These are phyloP conservation scores for Caenorhabditis tropicalis DNA, from an alignment of 1,140 invertebrate species.

Conservation along the genomic window DNA sequence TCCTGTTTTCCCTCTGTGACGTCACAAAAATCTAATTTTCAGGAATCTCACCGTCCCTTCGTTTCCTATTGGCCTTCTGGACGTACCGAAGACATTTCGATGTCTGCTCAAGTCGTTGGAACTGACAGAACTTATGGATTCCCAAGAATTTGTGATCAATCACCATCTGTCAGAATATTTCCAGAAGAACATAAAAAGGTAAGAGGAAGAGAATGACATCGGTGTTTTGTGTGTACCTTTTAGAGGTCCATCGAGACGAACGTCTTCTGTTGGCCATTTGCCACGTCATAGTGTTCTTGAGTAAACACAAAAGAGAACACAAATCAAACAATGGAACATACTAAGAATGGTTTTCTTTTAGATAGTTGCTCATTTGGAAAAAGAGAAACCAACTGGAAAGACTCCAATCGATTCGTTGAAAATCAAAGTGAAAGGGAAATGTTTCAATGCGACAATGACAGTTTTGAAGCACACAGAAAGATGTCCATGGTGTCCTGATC, in stretches of 20 bases:
- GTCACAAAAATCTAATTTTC: not conserved
- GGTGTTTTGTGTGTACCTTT: not conserved
- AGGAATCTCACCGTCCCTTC: slow-evolving; percentile 52
- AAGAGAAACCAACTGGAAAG: slow-evolving; percentile 37
- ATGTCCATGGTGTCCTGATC: slow-evolving; percentile 62
- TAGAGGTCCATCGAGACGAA: not conserved
- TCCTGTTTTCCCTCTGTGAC: not conserved
- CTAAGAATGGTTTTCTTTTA: not conserved
- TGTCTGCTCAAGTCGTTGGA: slow-evolving; percentile 57
- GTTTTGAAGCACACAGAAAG: slow-evolving; percentile 58
- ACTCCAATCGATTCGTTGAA: slow-evolving; percentile 33
- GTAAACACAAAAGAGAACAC: not conserved
- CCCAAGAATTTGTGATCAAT: slow-evolving; percentile 60
- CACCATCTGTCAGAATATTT: slow-evolving; percentile 50
- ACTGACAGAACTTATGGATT: slow-evolving; percentile 60
- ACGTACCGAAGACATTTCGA: slow-evolving; percentile 52
- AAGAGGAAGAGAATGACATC: not conserved
- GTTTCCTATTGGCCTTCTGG: slow-evolving; percentile 57
- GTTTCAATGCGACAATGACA: slow-evolving; percentile 59
- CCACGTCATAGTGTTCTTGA: not conserved
- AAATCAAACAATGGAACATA: not conserved
- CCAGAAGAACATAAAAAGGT: slow-evolving; percentile 39
- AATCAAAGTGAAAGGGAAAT: slow-evolving; percentile 51
- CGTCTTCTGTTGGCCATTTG: not conserved
- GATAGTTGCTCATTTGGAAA: slow-evolving; percentile 11